Conservation (phyloP, 2,797 vertebrate species). For the Perodicticus potto region DNA sequence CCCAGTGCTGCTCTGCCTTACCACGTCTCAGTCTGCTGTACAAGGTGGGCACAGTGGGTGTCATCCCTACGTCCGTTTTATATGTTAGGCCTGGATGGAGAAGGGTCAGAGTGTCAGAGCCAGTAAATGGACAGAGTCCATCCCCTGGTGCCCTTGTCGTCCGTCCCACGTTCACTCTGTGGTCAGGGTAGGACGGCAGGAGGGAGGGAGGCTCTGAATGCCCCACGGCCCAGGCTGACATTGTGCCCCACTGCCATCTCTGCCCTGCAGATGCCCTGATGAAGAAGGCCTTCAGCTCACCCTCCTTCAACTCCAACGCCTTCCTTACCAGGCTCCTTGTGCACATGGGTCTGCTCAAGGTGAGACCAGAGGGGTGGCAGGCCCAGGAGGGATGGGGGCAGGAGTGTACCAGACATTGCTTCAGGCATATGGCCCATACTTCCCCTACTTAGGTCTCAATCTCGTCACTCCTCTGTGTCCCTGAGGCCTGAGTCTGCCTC, state of each 20-base stretch:
- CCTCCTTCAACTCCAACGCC: slow-evolving; percentile 92
- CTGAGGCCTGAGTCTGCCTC: not conserved
- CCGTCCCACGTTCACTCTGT: not conserved
- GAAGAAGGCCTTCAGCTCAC: slow-evolving; percentile 92
- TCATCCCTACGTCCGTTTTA: not conserved
- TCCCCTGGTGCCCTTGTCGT: not conserved
- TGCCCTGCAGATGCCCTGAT: slow-evolving; percentile 92
- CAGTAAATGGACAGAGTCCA: not conserved
- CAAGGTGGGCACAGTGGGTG: too few relatives aligned
- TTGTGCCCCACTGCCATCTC: not conserved
- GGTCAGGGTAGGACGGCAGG: not conserved
- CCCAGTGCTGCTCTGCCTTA: not conserved
- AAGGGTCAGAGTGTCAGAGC: not conserved
- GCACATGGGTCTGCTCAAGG: slow-evolving; percentile 97
- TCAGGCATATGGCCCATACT: fast-evolving
- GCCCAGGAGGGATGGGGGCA: fast-evolving
- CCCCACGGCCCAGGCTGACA: not conserved
- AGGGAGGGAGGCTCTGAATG: not conserved
- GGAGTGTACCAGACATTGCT: not conserved
- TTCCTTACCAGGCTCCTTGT: slow-evolving; percentile 95
- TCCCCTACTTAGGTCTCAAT: fast-evolving
- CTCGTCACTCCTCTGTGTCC: fast-evolving
- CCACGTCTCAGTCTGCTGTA: not conserved
- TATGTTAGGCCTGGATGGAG: not conserved
- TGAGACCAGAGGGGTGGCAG: slow-evolving; percentile 77